phyloP scores from a whole-genome alignment of 1,140 invertebrate genomes.

The Panagrolaimus sp. region DNA sequence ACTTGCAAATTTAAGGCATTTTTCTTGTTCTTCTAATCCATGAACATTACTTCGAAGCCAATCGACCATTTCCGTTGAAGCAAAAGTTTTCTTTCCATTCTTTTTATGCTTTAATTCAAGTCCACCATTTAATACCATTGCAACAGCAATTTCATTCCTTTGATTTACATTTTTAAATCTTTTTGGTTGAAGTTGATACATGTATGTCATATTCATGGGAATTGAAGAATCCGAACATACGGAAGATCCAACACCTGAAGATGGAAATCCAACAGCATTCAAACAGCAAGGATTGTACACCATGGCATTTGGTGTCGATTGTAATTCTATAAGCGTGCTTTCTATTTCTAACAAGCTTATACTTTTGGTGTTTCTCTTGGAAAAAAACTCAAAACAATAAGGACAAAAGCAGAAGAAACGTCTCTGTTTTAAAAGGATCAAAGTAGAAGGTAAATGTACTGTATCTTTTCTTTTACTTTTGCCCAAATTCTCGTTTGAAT shows the following conservation, averaged over 20 bases:
- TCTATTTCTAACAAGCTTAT: neutral
- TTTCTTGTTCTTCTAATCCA: neutral
- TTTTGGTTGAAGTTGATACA: neutral
- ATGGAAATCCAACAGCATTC: neutral
- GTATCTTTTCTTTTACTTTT: too few relatives aligned
- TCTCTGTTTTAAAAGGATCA: neutral
- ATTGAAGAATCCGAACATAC: neutral
- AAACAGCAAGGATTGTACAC: neutral
- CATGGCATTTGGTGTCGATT: neutral
- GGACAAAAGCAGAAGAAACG: neutral
- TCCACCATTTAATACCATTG: neutral
- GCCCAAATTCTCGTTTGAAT: neutral
- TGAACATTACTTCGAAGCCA: constrained; percentile 7
- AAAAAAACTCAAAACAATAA: neutral
- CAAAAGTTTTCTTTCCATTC: neutral
- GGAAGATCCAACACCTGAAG: neutral
- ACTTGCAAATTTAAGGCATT: neutral
- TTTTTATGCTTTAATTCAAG: neutral
- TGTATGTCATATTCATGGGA: neutral
- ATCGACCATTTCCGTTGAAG: neutral
- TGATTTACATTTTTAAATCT: neutral
- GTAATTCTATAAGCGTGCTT: neutral
- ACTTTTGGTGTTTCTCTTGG: neutral
- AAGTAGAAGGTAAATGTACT: constrained; percentile 1
- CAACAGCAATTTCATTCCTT: neutral